Base-by-base conservation (phyloP, 2,888 invertebrate genomes). In the Crematogaster levior region DNA sequence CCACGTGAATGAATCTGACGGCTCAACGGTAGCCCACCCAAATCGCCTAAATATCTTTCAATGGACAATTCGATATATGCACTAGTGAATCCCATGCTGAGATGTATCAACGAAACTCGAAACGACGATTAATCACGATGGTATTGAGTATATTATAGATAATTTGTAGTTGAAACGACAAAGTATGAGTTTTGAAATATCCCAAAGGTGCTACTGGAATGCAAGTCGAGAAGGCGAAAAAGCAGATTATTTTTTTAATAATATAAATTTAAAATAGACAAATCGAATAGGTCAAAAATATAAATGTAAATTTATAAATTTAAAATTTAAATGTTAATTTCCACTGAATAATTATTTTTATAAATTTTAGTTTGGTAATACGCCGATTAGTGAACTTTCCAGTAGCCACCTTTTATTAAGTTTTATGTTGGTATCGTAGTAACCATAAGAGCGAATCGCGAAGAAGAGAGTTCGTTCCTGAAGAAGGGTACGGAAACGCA, bases 31-130 rank as follows among this genome's bases (percentile, higher is more conserved):
- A 85, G 92, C 90, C 92, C 92, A 92, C 92, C 92, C 92, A 91
- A 92, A 92, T 91, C 89, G 92, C 89, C 84, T 91, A 91, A 91
- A 87, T 86, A 86, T 89, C 88, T 86, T 90, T 89, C 85, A 92
- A 91, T 89, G 83, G 84, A 53, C 66, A 12, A 43, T 40, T 46
- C 66, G 48, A 63, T 61, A 48, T 30, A 80, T 79, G 18, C 40
- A 21, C 30, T 56, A 24, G 56, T 40, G 53, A 30, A 30, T 53
- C 34, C 12, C 68, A 79, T 18, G 56, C 77, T 43, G 68, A 51
- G 77, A 56, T 53, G 27, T 27, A 66, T 79, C 77, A 68, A 75
- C 75, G 65, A 34, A 40, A 10, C n/a, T 12, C 10, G 40, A 30
- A 30, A 56, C 43, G 18, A 68, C 34, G 43, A 79, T 79, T 79